These are phyloP conservation scores for Trichacis sp. DNA, from an alignment of 2,888 invertebrate genomes.

Conservation along the genomic window DNA sequence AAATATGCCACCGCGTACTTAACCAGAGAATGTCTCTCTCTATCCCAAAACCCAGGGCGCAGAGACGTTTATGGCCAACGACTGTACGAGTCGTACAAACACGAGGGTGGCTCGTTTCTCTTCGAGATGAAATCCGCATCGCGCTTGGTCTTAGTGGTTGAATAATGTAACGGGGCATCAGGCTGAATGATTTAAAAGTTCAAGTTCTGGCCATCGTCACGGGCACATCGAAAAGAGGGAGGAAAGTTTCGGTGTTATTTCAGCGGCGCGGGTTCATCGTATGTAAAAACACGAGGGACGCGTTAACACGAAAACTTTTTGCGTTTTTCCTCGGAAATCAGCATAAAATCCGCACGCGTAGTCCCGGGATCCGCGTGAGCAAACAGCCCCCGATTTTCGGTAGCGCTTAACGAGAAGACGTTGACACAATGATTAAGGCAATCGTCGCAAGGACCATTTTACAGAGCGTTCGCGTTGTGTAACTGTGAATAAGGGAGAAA, in stretches of 20 bases:
- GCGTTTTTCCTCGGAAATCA: slow-evolving; percentile 36
- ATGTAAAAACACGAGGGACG: slow-evolving; percentile 39
- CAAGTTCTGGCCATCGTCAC: slow-evolving; percentile 56
- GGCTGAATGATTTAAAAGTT: slow-evolving; percentile 64
- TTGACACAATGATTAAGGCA: slow-evolving; percentile 36
- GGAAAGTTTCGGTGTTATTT: slow-evolving; percentile 25
- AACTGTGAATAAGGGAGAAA: slow-evolving; percentile 41
- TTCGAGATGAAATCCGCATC: slow-evolving; percentile 47
- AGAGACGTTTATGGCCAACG: neutral
- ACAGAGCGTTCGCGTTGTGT: slow-evolving; percentile 32
- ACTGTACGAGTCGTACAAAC: slow-evolving; percentile 2
- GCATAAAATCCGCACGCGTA: slow-evolving; percentile 36
- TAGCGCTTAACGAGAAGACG: slow-evolving; percentile 22
- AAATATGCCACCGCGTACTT: neutral
- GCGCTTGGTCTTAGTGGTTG: slow-evolving; percentile 57
- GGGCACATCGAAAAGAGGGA: neutral
- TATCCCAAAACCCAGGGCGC: neutral
- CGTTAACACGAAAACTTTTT: slow-evolving; percentile 57
- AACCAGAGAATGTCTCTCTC: neutral
- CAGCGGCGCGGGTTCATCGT: slow-evolving; percentile 20
- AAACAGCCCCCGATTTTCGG: slow-evolving; percentile 18
- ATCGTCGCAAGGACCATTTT: slow-evolving; percentile 15
- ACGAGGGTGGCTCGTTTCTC: neutral
- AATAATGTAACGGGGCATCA: slow-evolving; percentile 62
- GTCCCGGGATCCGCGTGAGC: slow-evolving; percentile 15